Evolutionary conservation across 2,888 invertebrate genomes (phyloP).

Genomic region (Eupithecia exiguata): DNA sequence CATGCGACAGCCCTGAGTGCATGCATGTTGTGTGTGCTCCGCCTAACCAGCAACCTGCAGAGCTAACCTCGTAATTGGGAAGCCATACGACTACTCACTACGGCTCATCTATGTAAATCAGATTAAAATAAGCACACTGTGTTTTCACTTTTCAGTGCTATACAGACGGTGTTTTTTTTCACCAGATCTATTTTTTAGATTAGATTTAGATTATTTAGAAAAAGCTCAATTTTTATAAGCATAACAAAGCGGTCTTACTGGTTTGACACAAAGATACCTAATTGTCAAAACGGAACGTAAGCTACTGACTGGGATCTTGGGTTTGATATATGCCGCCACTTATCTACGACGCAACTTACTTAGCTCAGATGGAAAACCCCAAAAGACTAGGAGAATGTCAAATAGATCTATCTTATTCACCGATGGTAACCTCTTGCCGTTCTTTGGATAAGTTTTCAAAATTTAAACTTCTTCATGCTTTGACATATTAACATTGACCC

Average conservation of each 20-base stretch:
- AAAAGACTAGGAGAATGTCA: background rate
- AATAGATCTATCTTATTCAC: background rate
- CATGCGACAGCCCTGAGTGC: conserved; percentile 31
- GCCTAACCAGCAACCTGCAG: conserved; percentile 31
- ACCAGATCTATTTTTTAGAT: background rate
- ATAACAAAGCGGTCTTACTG: background rate
- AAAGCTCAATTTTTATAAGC: background rate
- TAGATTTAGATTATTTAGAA: background rate
- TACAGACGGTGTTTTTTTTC: background rate
- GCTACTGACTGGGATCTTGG: too few relatives aligned
- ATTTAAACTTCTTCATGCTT: background rate
- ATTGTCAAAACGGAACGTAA: too few relatives aligned
- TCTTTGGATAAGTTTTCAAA: background rate
- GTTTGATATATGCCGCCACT: background rate
- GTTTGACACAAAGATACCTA: background rate
- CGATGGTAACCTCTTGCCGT: too few relatives aligned
- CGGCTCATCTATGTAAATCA: background rate
- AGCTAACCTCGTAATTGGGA: conserved; percentile 27
- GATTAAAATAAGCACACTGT: background rate
- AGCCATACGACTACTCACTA: background rate
- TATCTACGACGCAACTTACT: background rate
- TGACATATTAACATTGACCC: too few relatives aligned
- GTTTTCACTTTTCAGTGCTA: background rate
- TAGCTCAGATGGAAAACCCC: background rate
- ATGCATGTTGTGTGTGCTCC: conserved; percentile 12